Evolutionary conservation across 1,140 invertebrate genomes (phyloP).

Genomic region (Paraescarpia echinospica): DNA sequence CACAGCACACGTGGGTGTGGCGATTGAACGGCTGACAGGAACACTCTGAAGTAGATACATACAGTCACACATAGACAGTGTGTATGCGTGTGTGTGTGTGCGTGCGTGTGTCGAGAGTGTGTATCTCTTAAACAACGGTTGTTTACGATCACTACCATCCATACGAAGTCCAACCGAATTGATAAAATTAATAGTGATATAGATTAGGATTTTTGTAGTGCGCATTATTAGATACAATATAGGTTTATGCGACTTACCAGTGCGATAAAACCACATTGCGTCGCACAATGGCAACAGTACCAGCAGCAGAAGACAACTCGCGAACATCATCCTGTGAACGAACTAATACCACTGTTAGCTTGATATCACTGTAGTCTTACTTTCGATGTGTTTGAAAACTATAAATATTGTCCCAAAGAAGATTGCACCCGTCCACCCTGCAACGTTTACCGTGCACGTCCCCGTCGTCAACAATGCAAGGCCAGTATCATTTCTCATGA

Average conservation of each 20-base stretch:
- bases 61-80: neutral
- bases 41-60: neutral
- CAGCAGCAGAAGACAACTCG: neutral
- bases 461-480: no score
- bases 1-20: neutral
- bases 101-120: neutral
- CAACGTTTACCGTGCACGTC: no score
- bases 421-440: no score
- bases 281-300: neutral
- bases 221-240: no score
- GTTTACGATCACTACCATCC: no score
- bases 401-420: no score
- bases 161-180: neutral
- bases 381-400: neutral
- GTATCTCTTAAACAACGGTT: neutral
- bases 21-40: neutral
- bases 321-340: neutral
- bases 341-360: neutral
- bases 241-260: no score
- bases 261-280: neutral
- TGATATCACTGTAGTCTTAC: neutral
- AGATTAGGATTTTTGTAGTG: neutral
- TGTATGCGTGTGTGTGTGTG: conserved; percentile 13
- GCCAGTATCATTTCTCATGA: no score
- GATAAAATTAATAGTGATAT: neutral